These are phyloP conservation scores for Gymnobelideus leadbeateri DNA, from an alignment of 2,113 vertebrate genomes.

Conservation along the genomic window DNA sequence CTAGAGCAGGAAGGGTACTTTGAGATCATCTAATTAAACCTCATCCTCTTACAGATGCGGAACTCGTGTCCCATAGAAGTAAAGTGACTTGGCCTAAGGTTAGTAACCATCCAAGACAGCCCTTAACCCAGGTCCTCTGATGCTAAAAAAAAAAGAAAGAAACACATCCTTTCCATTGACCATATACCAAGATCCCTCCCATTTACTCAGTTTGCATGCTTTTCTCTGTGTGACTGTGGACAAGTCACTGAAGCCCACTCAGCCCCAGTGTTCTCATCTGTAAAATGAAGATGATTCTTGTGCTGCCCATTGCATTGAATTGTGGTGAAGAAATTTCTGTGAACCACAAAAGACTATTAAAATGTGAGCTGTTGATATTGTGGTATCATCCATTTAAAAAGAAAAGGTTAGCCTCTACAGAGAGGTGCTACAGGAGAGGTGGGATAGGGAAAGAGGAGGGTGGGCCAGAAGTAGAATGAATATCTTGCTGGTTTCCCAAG, in stretches of 20 bases:
- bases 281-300: neutral
- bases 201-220: neutral
- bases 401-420: neutral
- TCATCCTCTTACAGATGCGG: neutral
- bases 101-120: neutral
- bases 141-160: neutral
- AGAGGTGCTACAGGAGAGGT: neutral
- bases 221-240: neutral
- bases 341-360: neutral
- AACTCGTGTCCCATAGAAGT: neutral
- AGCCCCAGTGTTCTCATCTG: neutral
- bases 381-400: neutral
- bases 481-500: neutral
- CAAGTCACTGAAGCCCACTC: neutral
- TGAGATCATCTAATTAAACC: neutral
- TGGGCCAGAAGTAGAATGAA: neutral
- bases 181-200: neutral
- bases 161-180: neutral
- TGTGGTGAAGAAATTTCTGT: neutral
- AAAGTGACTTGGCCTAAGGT: neutral
- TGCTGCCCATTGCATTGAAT: neutral
- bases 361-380: neutral
- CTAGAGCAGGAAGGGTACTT: neutral
- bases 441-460: neutral
- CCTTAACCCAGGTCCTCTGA: neutral